phyloP scores from a whole-genome alignment of 2,797 vertebrate species.

The Eospalax fontanierii region DNA sequence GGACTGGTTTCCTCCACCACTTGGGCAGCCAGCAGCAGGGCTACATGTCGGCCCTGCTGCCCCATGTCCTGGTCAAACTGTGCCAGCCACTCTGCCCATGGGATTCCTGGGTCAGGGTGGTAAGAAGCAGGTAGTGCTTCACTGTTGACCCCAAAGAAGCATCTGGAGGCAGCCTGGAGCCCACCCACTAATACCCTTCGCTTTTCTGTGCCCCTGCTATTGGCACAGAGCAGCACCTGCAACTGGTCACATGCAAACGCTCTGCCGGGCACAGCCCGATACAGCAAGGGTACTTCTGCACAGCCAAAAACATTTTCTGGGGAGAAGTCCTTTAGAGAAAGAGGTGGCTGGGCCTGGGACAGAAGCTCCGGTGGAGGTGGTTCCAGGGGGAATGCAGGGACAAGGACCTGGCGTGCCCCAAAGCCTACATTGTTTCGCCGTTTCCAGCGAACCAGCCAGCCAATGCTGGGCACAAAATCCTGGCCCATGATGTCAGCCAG shows the following conservation, averaged over 20 bases:
- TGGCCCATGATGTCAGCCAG: conserved; percentile 84
- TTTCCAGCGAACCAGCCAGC: conserved; percentile 87
- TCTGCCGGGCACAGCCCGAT: conserved; percentile 74
- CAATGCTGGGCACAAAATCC: conserved; percentile 85
- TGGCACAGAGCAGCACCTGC: conserved; percentile 81
- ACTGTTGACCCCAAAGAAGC: conserved; percentile 77
- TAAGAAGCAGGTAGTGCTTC: conserved; percentile 81
- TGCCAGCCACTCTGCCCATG: conserved; percentile 82
- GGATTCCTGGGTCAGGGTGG: conserved; percentile 66
- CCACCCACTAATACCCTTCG: conserved; percentile 72
- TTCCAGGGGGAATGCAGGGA: not conserved
- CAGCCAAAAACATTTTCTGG: conserved; percentile 84
- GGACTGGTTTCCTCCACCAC: conserved; percentile 50
- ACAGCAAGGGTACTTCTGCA: conserved; percentile 77
- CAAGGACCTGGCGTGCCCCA: conserved; percentile 45
- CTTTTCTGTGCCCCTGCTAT: conserved; percentile 83
- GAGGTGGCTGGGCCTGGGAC: conserved; percentile 47
- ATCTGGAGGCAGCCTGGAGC: conserved; percentile 52
- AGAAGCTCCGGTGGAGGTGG: not conserved
- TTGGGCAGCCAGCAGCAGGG: conserved; percentile 77
- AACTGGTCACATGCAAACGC: not conserved
- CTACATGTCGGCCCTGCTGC: conserved; percentile 79
- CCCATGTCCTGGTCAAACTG: conserved; percentile 84
- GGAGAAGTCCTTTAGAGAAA: conserved; percentile 81
- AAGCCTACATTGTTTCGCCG: conserved; percentile 84